phyloP scores from a whole-genome alignment of 1,140 invertebrate species.

The Gryllus bimaculatus region DNA sequence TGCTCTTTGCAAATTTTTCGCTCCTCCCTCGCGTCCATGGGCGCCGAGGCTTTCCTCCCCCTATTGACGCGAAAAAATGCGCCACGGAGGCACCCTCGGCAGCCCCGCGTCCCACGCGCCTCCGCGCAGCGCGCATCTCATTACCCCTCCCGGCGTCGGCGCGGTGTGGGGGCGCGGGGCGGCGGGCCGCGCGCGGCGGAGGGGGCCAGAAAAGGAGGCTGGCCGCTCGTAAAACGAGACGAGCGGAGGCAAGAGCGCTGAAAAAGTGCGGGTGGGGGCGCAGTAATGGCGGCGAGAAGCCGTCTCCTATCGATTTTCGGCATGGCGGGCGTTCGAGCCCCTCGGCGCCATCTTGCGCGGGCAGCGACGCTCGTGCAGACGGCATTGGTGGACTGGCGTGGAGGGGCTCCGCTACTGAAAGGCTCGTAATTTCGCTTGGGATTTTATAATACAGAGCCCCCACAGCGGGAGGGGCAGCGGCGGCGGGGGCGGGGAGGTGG shows the following conservation, averaged over 20 bases:
- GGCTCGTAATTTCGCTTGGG: constrained; percentile 12
- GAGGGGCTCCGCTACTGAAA: neutral
- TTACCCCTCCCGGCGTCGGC: neutral
- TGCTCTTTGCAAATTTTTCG: constrained; percentile 14
- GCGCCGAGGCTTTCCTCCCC: constrained; percentile 12
- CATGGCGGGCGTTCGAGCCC: neutral
- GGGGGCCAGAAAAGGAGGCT: neutral
- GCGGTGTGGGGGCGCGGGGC: neutral
- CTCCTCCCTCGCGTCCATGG: neutral
- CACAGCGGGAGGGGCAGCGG: no score
- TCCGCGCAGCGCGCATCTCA: constrained; percentile 12
- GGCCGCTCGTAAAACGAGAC: neutral
- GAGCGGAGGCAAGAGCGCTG: neutral
- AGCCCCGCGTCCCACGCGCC: neutral
- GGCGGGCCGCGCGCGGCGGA: neutral
- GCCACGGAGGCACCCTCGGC: neutral
- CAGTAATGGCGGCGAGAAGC: constrained; percentile 2
- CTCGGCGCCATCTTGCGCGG: constrained; percentile 14
- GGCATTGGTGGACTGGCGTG: constrained; percentile 12
- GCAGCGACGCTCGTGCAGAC: neutral
- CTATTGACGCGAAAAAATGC: neutral
- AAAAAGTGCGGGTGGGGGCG: constrained; percentile 5
- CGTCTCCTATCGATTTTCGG: constrained; percentile 11
- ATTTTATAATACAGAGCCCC: constrained; percentile 7
- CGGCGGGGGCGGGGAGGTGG: no score